Evolutionary conservation across 2,888 invertebrate genomes (phyloP).

Genomic region (Aspidiotus destructor): DNA sequence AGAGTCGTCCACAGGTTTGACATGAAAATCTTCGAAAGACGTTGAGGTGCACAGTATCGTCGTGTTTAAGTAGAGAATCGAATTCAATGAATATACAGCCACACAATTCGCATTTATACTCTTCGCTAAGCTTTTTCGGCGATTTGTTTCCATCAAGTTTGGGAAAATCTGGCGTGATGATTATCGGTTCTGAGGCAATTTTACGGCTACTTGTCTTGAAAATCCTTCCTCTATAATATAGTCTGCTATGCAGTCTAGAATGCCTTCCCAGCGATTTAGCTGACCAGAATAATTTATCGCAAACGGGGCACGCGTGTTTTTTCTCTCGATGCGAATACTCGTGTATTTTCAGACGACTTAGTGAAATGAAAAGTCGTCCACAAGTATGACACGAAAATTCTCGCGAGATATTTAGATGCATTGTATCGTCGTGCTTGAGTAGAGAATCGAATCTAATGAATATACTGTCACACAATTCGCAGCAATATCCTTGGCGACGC

Average conservation of each 20-base stretch:
- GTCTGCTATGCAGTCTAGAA: conserved; percentile 4
- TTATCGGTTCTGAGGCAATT: no score
- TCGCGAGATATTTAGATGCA: not conserved
- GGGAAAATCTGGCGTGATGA: no score
- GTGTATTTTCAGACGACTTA: conserved; percentile 16
- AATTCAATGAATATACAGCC: conserved; percentile 5
- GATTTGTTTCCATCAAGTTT: no score
- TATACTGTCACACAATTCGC: conserved; percentile 7
- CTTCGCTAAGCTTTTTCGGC: not conserved
- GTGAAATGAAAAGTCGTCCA: conserved; percentile 7
- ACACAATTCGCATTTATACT: conserved; percentile 13
- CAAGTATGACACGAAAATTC: conserved; percentile 18
- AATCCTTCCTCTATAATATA: no score
- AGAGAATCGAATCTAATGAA: conserved; percentile 12
- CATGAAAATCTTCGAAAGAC: conserved; percentile 7
- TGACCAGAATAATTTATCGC: conserved; percentile 22
- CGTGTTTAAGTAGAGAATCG: conserved; percentile 12
- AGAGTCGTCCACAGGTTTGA: conserved; percentile 12
- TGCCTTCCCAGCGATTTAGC: conserved; percentile 17
- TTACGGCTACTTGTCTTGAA: no score
- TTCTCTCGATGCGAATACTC: conserved; percentile 12
- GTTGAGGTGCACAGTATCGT: conserved; percentile 8
- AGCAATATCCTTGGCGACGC: conserved; percentile 1
- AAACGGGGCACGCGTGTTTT: not conserved
- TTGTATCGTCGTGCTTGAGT: conserved; percentile 15